These are phyloP conservation scores for Drosophila ohnishii DNA, from an alignment of 1,140 invertebrate genomes.

Conservation along the genomic window DNA sequence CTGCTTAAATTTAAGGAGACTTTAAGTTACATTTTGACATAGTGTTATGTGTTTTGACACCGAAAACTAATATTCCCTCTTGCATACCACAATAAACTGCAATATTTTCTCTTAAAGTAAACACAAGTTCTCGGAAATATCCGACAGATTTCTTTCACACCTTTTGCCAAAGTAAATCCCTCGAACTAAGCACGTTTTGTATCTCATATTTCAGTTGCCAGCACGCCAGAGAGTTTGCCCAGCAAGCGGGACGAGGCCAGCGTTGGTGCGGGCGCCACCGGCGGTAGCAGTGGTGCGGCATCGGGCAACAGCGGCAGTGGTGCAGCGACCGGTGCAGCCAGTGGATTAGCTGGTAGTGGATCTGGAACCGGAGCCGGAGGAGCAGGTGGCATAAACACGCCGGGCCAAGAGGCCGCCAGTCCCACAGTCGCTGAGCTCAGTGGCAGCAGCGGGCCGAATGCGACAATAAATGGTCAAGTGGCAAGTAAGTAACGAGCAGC, in stretches of 20 bases:
- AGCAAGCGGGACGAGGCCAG: constrained; percentile 83
- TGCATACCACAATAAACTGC: background rate
- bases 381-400: constrained; percentile 30
- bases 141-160: background rate
- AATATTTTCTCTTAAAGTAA: background rate
- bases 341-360: constrained; percentile 25
- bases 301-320: constrained; percentile 27
- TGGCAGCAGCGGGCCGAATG: constrained; percentile 53
- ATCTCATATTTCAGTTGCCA: constrained; percentile 84
- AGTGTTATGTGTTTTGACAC: background rate
- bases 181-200: constrained; percentile 28
- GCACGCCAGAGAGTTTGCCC: constrained; percentile 85
- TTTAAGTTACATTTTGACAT: background rate
- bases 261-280: constrained; percentile 34
- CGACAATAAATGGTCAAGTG: constrained; percentile 85
- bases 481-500: constrained; percentile 84
- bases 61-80: background rate
- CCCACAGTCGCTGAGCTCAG: constrained; percentile 55
- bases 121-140: background rate
- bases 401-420: constrained; percentile 57
- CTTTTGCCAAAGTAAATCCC: constrained; percentile 5
- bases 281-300: constrained; percentile 34
- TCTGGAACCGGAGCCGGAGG: constrained; percentile 28
- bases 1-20: background rate
- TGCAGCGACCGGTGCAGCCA: constrained; percentile 36